Evolutionary conservation across 2,797 vertebrate genomes (phyloP), one percentile per base, ranked within the genome.

Genomic region (Labeo calbasu): DNA sequence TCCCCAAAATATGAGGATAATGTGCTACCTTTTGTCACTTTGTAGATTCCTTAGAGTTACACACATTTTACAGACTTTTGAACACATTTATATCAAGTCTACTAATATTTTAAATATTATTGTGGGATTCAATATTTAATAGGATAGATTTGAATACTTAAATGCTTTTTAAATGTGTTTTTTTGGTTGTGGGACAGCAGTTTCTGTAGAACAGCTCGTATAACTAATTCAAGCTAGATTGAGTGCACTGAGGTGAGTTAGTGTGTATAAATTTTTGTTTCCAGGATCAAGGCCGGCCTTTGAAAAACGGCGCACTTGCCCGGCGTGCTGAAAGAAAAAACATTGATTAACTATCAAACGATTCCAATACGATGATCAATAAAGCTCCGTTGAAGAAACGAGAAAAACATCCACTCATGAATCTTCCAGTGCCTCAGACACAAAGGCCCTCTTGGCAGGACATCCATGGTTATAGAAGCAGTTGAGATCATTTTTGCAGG

Each of bases 331-430:
- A 93, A 94, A 94, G 94, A 93, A 95, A 94, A 94, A 94, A 91
- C 85, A 95, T 95, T 89, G 95, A 96, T 95, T 94, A 94, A 91
- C 94, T 94, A 95, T 96, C 94, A 94, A 94, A 95, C 93, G 92
- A 95, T 95, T 95, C 93, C 93, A 91, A 95, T 95, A 92, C 82
- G 46, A 73, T 66, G 92, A 94, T 96, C 94, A 65, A 94, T 95
- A 92, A 87, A 91, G 91, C 93, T 94, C 93, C 90, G 92, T 91
- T 87, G 91, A 86, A 85, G 86, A 84, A 89, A 63, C 40, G 25
- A 87, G 70, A 86, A 89, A 87, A 86, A 87, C 86, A 89, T 84
- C 80, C 81, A 66, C 85, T 85, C 89, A 90, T 88, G 87, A 89
- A 90, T 91, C 87, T 86, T 85, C 84, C 85, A 43, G 53, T 75